Percentiles rank a stretch among this genome's conserved stretches.
Conservation (phyloP, 2,888 invertebrate species). For the Leucophenga montana region DNA sequence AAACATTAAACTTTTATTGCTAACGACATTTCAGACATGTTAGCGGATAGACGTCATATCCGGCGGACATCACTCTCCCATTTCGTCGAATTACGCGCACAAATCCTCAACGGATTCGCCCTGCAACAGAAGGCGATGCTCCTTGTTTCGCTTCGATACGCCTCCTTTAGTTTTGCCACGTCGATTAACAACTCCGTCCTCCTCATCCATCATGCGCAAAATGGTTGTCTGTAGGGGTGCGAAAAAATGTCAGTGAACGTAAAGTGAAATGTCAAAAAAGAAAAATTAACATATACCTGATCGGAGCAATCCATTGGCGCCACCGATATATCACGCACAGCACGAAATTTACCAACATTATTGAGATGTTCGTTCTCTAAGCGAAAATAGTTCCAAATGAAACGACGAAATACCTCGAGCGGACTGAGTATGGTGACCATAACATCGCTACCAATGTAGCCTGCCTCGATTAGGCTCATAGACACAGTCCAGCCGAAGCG, state of each 20-base stretch:
- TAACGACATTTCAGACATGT: slow-evolving; percentile 9
- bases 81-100: slow-evolving; percentile 54
- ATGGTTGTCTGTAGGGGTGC: slow-evolving; percentile 71
- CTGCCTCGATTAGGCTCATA: slow-evolving; percentile 80
- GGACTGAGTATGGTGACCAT: slow-evolving; percentile 80
- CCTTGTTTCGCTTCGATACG: slow-evolving; percentile 66
- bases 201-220: slow-evolving; percentile 73
- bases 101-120: slow-evolving; percentile 72
- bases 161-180: slow-evolving; percentile 55
- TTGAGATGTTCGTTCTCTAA: slow-evolving; percentile 92
- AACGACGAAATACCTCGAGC: slow-evolving; percentile 82
- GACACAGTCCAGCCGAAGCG: slow-evolving; percentile 86
- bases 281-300: slow-evolving; percentile 73
- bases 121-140: slow-evolving; percentile 67
- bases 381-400: slow-evolving; percentile 93
- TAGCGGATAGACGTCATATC: neutral
- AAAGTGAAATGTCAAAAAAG: neutral
- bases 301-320: slow-evolving; percentile 85
- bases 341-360: slow-evolving; percentile 91
- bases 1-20: slow-evolving; percentile 40
- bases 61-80: neutral
- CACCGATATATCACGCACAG: slow-evolving; percentile 88
- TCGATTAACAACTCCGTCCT: slow-evolving; percentile 71
- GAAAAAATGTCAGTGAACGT: too few species aligned
- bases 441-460: slow-evolving; percentile 78